phyloP scores from a whole-genome alignment of 1,140 invertebrate species.

The Oscheius sp. region DNA sequence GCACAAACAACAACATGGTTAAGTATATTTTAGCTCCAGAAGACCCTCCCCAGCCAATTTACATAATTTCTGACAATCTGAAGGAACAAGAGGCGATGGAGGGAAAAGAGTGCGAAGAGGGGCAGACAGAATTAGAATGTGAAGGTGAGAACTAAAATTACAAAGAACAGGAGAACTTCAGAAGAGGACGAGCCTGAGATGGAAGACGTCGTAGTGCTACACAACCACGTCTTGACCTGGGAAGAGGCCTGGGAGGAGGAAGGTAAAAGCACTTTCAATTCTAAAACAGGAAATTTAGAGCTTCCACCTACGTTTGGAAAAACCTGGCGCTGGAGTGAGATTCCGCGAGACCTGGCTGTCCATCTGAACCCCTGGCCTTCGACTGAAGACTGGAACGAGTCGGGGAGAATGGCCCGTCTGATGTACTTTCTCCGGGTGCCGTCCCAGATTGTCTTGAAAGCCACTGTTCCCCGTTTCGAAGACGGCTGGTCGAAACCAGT shows the following conservation, averaged over 20 bases:
- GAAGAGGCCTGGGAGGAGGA: conserved; percentile 2
- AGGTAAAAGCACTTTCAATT: background rate
- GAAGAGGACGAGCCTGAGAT: background rate
- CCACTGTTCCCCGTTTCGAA: conserved; percentile 69
- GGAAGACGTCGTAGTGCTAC: conserved; percentile 6
- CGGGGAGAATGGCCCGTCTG: conserved; percentile 3
- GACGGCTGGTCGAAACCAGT: conserved; percentile 69
- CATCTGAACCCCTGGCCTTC: conserved; percentile 23
- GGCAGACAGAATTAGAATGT: too few relatives aligned
- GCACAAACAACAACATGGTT: too few relatives aligned
- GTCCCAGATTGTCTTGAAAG: conserved; percentile 65
- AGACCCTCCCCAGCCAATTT: too few relatives aligned
- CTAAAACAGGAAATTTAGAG: background rate
- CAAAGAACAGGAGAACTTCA: too few relatives aligned
- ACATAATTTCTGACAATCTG: too few relatives aligned
- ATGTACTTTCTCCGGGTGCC: conserved; percentile 2
- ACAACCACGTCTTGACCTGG: conserved; percentile 7
- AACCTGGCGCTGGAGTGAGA: conserved; percentile 18
- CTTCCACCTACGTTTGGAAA: conserved; percentile 11
- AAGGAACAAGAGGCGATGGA: too few relatives aligned
- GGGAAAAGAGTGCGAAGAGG: too few relatives aligned
- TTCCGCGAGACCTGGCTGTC: conserved; percentile 9
- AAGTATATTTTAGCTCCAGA: too few relatives aligned
- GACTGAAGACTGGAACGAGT: conserved; percentile 8
- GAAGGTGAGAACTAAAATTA: too few relatives aligned